These are phyloP conservation scores for Propsilocerus akamusi DNA, from an alignment of 1,140 invertebrate species.

Conservation along the genomic window DNA sequence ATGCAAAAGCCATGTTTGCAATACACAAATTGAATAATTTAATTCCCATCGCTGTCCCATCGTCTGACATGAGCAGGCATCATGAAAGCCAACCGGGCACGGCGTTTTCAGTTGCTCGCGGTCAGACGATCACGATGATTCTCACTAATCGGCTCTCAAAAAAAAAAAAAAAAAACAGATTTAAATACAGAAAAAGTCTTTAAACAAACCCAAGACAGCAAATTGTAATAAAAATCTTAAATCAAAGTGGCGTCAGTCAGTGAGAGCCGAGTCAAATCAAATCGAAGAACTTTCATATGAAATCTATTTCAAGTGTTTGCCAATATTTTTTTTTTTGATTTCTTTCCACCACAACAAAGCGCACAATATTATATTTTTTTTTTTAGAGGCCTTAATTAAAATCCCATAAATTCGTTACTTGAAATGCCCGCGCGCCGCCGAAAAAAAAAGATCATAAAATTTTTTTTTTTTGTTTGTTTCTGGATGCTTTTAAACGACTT, in stretches of 20 bases:
- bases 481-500: too few relatives aligned
- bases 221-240: conserved; percentile 3
- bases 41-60: not conserved
- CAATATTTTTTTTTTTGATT: not conserved
- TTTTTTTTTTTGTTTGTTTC: not conserved
- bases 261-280: not conserved
- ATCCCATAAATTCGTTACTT: conserved; percentile 1
- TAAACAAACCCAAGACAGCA: too few relatives aligned
- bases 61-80: not conserved
- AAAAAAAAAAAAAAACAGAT: conserved; percentile 1
- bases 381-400: not conserved
- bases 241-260: conserved; percentile 2
- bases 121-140: too few relatives aligned
- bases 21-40: too few relatives aligned
- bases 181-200: too few relatives aligned
- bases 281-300: not conserved
- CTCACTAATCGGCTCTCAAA: not conserved
- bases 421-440: not conserved
- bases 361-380: not conserved
- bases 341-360: not conserved
- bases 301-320: not conserved
- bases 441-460: not conserved
- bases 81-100: not conserved
- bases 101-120: not conserved
- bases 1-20: too few relatives aligned